These are phyloP conservation scores for Sphenopsis melanotis DNA, from an alignment of 2,797 vertebrate species.

Conservation along the genomic window DNA sequence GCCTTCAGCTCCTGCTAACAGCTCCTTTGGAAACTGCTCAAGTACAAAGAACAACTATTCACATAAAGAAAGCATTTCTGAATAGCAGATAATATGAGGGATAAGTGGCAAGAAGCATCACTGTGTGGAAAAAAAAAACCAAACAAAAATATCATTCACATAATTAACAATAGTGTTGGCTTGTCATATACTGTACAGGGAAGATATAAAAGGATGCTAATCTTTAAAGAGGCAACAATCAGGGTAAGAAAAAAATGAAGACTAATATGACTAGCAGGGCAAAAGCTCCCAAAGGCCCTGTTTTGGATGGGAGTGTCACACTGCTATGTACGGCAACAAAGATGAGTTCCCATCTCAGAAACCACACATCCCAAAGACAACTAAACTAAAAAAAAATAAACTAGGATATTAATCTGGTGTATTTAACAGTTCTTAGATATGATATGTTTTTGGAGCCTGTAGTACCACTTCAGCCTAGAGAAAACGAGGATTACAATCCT, in stretches of 20 bases:
- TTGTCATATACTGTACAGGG: background rate
- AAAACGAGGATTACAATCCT: background rate
- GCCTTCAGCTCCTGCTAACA: background rate
- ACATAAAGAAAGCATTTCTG: background rate
- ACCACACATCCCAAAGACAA: background rate
- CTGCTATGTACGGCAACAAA: background rate
- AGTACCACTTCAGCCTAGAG: background rate
- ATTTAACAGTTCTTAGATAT: background rate
- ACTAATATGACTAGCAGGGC: background rate
- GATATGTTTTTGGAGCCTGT: background rate
- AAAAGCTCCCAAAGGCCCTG: slow-evolving; percentile 1
- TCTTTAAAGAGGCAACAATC: slow-evolving; percentile 1
- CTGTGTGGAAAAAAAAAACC: background rate
- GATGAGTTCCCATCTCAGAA: background rate
- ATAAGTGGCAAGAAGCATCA: background rate
- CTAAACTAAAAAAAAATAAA: background rate
- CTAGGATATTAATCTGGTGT: background rate
- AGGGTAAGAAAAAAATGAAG: background rate
- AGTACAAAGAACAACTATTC: background rate
- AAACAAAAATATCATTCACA: background rate
- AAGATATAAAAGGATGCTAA: background rate
- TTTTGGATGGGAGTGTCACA: background rate
- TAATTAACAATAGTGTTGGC: background rate
- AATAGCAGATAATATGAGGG: background rate
- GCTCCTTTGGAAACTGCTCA: background rate